These are phyloP conservation scores for Synanthedon andrenaeformis DNA, from an alignment of 2,888 invertebrate species.

Conservation along the genomic window DNA sequence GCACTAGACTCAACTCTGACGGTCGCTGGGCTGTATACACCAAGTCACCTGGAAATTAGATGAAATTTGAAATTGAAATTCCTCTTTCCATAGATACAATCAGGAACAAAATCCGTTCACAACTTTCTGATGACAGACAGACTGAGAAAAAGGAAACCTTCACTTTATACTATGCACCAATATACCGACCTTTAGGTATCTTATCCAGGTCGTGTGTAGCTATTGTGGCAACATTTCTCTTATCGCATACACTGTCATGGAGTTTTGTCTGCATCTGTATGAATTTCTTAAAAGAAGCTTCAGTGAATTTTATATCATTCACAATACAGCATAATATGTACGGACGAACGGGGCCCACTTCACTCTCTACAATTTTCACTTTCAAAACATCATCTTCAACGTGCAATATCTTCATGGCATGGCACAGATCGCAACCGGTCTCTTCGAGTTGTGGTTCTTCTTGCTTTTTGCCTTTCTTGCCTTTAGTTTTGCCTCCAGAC, in stretches of 20 bases:
- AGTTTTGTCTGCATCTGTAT: slow-evolving; percentile 83
- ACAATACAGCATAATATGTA: slow-evolving; percentile 81
- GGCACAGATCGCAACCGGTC: slow-evolving; percentile 35
- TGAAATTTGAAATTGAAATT: not conserved
- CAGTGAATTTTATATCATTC: slow-evolving; percentile 72
- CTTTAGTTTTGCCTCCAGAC: slow-evolving; percentile 32
- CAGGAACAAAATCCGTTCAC: no score
- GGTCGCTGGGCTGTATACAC: slow-evolving; percentile 78
- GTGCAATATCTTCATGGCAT: slow-evolving; percentile 54
- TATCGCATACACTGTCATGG: slow-evolving; percentile 81
- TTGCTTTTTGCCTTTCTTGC: slow-evolving; percentile 49
- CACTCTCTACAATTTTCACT: slow-evolving; percentile 65
- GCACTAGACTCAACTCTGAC: slow-evolving; percentile 73
- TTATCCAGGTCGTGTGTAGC: slow-evolving; percentile 84
- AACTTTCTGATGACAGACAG: no score
- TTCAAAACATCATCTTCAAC: slow-evolving; percentile 58
- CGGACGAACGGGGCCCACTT: slow-evolving; percentile 74
- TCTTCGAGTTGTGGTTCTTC: slow-evolving; percentile 40
- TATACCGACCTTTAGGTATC: slow-evolving; percentile 64
- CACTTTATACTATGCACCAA: no score
- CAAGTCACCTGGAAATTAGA: slow-evolving; percentile 54
- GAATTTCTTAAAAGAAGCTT: slow-evolving; percentile 78
- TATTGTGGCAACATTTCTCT: slow-evolving; percentile 81
- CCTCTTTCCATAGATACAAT: no score
- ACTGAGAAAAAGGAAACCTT: no score